Percentiles rank a stretch among this genome's conserved stretches.
phyloP scores from a whole-genome alignment of 1,140 invertebrate genomes.

The Stenopsyche tienmushanensis region DNA sequence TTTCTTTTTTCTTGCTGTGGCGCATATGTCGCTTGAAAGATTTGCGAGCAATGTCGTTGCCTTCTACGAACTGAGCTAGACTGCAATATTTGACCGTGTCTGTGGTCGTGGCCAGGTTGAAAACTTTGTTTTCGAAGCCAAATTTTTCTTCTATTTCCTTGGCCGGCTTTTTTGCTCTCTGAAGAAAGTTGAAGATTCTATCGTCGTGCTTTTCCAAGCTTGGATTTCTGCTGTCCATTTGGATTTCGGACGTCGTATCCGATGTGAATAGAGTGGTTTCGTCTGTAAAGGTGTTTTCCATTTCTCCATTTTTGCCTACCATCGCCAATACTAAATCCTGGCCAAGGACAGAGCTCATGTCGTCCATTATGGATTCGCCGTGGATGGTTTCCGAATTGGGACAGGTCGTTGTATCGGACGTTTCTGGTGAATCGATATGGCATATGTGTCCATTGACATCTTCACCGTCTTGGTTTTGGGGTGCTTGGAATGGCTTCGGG shows the following conservation, averaged over 20 bases:
- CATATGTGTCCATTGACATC: conserved; percentile 63
- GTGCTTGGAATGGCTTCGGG: conserved; percentile 51
- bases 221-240: conserved; percentile 54
- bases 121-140: conserved; percentile 68
- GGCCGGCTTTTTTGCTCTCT: conserved; percentile 49
- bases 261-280: conserved; percentile 62
- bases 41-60: conserved; percentile 74
- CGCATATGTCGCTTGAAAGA: conserved; percentile 65
- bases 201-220: conserved; percentile 52
- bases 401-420: conserved; percentile 68
- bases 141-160: conserved; percentile 60
- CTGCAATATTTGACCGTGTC: conserved; percentile 68
- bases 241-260: conserved; percentile 56
- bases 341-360: conserved; percentile 71
- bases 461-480: conserved; percentile 50
- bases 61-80: conserved; percentile 75
- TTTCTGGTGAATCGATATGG: conserved; percentile 80
- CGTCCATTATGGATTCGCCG: conserved; percentile 74
- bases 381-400: conserved; percentile 66
- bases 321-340: conserved; percentile 66
- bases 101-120: conserved; percentile 59
- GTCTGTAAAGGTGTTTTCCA: conserved; percentile 66
- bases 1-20: conserved; percentile 48
- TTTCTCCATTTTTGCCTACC: conserved; percentile 63
- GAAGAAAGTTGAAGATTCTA: conserved; percentile 53